These are phyloP conservation scores for Clarias pachynema DNA, from an alignment of 2,797 vertebrate genomes.

Conservation along the genomic window DNA sequence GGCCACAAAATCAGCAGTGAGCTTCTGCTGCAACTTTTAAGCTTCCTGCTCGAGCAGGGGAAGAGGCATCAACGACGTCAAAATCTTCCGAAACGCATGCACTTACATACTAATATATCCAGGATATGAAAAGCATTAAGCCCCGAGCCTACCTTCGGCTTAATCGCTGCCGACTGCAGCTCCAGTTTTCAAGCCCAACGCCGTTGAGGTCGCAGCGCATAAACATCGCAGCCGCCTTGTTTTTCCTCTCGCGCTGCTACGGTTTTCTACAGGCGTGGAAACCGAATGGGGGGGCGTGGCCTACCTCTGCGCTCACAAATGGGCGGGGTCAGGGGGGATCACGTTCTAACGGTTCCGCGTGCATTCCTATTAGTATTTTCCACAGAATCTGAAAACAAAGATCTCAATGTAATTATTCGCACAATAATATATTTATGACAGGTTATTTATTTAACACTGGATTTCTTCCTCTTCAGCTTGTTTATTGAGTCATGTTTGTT, in stretches of 20 bases:
- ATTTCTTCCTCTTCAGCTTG: not conserved
- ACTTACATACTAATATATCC: too few species aligned
- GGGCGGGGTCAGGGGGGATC: not conserved
- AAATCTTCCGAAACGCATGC: not conserved
- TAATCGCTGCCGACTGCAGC: not conserved
- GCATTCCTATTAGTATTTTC: not conserved
- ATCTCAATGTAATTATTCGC: not conserved
- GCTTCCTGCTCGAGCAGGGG: not conserved
- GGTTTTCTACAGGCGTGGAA: conserved; percentile 14
- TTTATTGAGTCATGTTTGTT: not conserved
- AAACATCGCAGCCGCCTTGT: not conserved
- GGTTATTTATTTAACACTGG: not conserved
- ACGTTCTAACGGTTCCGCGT: not conserved
- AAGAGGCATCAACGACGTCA: not conserved
- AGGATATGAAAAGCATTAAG: not conserved
- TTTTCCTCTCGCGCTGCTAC: conserved; percentile 1
- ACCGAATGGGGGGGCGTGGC: not conserved
- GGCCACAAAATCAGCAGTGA: conserved; percentile 14
- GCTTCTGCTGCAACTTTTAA: conserved; percentile 16
- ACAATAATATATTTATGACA: not conserved
- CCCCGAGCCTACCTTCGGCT: not conserved
- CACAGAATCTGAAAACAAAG: not conserved
- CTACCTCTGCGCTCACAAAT: not conserved
- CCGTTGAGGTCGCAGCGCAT: not conserved
- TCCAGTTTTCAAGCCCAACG: not conserved